These are phyloP conservation scores for Drosophila subpulchrella DNA, from an alignment of 1,140 invertebrate species.

Conservation along the genomic window DNA sequence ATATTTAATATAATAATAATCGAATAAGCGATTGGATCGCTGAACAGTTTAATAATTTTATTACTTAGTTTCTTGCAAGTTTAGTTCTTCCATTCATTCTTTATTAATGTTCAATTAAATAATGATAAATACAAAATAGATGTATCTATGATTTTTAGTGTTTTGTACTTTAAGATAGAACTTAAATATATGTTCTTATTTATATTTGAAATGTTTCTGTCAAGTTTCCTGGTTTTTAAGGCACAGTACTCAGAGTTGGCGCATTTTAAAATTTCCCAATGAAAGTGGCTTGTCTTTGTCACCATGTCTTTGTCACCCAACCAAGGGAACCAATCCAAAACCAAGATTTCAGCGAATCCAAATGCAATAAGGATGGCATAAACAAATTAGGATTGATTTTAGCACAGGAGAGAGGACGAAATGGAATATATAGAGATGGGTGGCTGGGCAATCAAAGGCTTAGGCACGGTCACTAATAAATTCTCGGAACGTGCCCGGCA, in stretches of 20 bases:
- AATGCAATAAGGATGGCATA: conserved; percentile 68
- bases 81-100: too few relatives aligned
- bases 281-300: conserved; percentile 50
- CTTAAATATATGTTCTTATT: too few relatives aligned
- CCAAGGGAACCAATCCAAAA: not conserved
- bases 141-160: too few relatives aligned
- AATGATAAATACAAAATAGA: too few relatives aligned
- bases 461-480: conserved; percentile 67
- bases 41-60: too few relatives aligned
- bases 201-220: too few relatives aligned
- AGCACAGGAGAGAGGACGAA: not conserved
- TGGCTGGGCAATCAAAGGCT: conserved; percentile 71
- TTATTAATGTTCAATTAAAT: too few relatives aligned
- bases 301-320: conserved; percentile 10
- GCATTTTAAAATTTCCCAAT: conserved; percentile 35
- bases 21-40: too few relatives aligned
- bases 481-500: conserved; percentile 65
- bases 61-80: too few relatives aligned
- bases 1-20: too few relatives aligned
- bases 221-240: not conserved
- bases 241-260: conserved; percentile 2
- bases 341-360: conserved; percentile 39
- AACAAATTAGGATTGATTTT: conserved; percentile 46
- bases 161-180: too few relatives aligned
- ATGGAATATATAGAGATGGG: not conserved